Conservation (phyloP, 1,140 invertebrate genomes). For the Oncopeltus fasciatus region DNA sequence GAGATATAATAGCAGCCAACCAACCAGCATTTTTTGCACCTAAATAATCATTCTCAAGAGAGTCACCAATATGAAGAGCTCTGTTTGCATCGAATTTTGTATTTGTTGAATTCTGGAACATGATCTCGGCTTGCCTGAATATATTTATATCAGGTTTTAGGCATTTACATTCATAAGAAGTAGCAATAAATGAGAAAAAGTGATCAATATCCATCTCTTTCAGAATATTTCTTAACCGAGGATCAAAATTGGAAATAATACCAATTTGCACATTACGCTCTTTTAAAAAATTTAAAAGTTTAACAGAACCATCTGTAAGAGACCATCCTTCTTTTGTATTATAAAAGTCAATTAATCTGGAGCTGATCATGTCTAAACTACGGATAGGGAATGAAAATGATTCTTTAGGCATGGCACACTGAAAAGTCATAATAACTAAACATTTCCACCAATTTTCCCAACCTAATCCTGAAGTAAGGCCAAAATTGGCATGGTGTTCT, state of each 20-base stretch:
- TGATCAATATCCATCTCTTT: slow-evolving; percentile 42
- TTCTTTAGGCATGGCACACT: background rate
- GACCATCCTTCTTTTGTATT: slow-evolving; percentile 55
- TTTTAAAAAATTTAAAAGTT: slow-evolving; percentile 44
- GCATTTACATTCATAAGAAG: slow-evolving; percentile 53
- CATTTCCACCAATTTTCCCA: slow-evolving; percentile 70
- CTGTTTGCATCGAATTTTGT: slow-evolving; percentile 37
- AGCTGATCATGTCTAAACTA: background rate
- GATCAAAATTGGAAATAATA: slow-evolving; percentile 79
- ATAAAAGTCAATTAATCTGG: slow-evolving; percentile 43
- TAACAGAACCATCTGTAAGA: slow-evolving; percentile 42
- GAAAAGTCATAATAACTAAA: background rate
- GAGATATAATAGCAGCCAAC: slow-evolving; percentile 45
- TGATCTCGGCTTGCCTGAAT: slow-evolving; percentile 46
- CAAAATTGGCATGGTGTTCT: slow-evolving; percentile 64
- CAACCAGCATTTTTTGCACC: slow-evolving; percentile 60
- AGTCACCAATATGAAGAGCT: slow-evolving; percentile 72
- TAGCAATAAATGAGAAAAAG: slow-evolving; percentile 66
- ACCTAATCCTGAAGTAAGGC: slow-evolving; percentile 44
- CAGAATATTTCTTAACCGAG: slow-evolving; percentile 53
- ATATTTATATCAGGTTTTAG: slow-evolving; percentile 62
- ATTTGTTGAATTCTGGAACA: slow-evolving; percentile 28
- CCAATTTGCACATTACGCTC: slow-evolving; percentile 42
- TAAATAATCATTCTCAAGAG: slow-evolving; percentile 53
- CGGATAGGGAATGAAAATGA: background rate